Evolutionary conservation across 2,888 invertebrate genomes (phyloP), one percentile per base, ranked within the genome.

Genomic region (Rotaria socialis): DNA sequence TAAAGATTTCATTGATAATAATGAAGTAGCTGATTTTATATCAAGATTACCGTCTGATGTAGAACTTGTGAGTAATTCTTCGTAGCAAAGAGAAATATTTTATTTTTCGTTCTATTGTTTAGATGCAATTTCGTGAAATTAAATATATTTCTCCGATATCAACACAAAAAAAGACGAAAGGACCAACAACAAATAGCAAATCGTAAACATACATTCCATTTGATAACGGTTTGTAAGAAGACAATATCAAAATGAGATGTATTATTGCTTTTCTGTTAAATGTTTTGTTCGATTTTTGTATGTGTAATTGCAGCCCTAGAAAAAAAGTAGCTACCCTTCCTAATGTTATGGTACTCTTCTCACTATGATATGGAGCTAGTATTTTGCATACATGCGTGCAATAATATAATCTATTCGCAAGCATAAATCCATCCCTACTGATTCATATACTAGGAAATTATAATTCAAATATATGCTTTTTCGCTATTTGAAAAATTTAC

Each of bases 21-120:
- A 98, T 92, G 98, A 98, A 93, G 92, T 98, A 16, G 92, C 98
- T 88, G 98, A 99, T 92, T 94, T 96, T 89, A 92, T 98, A 88
- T 96, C 97, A 0, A 93, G 98, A 88, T 95, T 98, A 86, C 97
- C 97, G 56, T 96, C 96, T 90, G 96, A 97, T 90, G 95, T 95
- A 91, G 95, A 94, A 92, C 92, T 96, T 92, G 96, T 97, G 91
- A 27, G 75, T 74, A 16, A 67, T 19, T 41, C 74, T 27, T 84
- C 11, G 0, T 52, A 52, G 14, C 11, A 52, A 14, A 11, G 14
- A 52, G 3, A 19, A 22, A 55, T 50, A 55, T 7, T 22, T 22
- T 3, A 8, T 55, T 19, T 55, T 75, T 43, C 0, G 47, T 10
- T 67, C 3, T 27, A 35, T 67, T 2, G 14, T 67, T 35, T 80